Evolutionary conservation across 2,797 vertebrate species (phyloP).

Genomic region (Pseudotriccus pelzelni): DNA sequence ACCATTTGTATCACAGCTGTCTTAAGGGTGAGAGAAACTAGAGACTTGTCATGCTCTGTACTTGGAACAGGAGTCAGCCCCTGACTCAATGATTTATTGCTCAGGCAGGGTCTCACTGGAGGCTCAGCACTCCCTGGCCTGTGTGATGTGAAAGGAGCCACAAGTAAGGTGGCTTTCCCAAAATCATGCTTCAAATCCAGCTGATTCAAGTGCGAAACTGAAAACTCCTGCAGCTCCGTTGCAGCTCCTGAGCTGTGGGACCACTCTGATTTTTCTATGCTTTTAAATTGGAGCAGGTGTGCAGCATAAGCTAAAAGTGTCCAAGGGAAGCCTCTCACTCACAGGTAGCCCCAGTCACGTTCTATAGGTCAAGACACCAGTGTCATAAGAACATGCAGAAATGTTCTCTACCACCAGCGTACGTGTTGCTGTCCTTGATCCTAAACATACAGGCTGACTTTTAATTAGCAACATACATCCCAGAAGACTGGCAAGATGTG

Average conservation of each 20-base stretch:
- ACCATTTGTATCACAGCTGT: conserved; percentile 3
- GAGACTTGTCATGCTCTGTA: neutral
- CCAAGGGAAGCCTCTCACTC: neutral
- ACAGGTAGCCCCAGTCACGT: neutral
- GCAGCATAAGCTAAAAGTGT: neutral
- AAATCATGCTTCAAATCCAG: neutral
- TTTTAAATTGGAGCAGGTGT: neutral
- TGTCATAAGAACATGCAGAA: neutral
- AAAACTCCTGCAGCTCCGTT: neutral
- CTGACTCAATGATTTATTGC: neutral
- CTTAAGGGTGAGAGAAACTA: neutral
- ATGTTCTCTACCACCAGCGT: neutral
- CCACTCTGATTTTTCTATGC: neutral
- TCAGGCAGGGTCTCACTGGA: neutral
- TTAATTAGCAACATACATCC: neutral
- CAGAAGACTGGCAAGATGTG: neutral
- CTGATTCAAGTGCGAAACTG: neutral
- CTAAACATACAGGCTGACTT: neutral
- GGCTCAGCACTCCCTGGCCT: neutral
- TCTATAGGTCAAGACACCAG: neutral
- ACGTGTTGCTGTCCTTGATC: neutral
- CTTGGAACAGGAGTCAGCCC: neutral
- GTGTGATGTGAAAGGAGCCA: neutral
- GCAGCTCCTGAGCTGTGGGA: neutral
- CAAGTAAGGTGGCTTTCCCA: neutral